Conservation (phyloP, 1,140 invertebrate genomes). For the Drosophila gunungcola region DNA sequence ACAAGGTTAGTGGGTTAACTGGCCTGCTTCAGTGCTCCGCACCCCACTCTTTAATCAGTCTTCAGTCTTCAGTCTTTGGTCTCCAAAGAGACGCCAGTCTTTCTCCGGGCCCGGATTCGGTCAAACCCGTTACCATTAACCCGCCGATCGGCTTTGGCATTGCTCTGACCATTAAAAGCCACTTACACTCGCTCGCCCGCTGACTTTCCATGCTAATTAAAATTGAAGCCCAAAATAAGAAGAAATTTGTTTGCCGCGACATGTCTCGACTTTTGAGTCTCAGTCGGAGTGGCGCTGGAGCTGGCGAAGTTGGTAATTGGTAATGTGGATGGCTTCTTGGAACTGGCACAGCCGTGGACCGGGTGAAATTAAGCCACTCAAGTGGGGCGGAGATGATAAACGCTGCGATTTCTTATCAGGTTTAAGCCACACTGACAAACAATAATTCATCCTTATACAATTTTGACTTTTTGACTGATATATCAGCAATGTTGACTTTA, state of each 20-base stretch:
- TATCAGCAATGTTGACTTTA: no score
- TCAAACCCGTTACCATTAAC: slow-evolving; percentile 44
- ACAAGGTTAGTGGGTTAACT: slow-evolving; percentile 81
- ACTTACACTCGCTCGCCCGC: slow-evolving; percentile 57
- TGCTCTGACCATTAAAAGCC: slow-evolving; percentile 66
- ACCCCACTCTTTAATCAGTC: slow-evolving; percentile 1
- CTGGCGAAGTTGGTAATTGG: slow-evolving; percentile 18
- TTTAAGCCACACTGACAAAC: slow-evolving; percentile 1
- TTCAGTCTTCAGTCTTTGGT: neutral
- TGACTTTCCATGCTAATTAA: slow-evolving; percentile 66
- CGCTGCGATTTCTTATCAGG: slow-evolving; percentile 30
- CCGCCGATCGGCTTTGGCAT: slow-evolving; percentile 64
- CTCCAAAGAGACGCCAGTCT: neutral
- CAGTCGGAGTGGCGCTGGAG: slow-evolving; percentile 28
- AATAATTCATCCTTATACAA: neutral
- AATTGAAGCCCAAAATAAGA: slow-evolving; percentile 26
- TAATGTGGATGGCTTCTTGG: slow-evolving; percentile 14
- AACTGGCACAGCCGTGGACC: slow-evolving; percentile 27
- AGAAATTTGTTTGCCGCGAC: slow-evolving; percentile 55
- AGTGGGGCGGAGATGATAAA: slow-evolving; percentile 14
- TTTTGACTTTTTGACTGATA: no score
- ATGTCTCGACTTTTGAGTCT: slow-evolving; percentile 23
- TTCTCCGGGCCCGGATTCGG: slow-evolving; percentile 26
- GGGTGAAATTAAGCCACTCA: slow-evolving; percentile 22
- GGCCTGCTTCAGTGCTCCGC: slow-evolving; percentile 31